Evolutionary conservation across 2,888 invertebrate species (phyloP).

Genomic region (Balanococcus diminutus): DNA sequence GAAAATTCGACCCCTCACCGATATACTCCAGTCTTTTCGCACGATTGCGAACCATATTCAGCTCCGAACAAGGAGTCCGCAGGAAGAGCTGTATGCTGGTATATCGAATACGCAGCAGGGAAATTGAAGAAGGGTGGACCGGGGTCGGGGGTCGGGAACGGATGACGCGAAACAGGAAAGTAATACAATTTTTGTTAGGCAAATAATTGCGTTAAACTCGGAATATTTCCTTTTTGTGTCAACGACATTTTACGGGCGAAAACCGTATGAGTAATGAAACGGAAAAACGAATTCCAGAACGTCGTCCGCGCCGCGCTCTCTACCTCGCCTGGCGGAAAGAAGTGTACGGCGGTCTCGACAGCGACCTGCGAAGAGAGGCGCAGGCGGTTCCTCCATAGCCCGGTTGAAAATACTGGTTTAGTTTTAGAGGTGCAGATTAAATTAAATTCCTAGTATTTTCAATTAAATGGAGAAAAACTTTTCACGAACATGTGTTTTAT

Average conservation of each 20-base stretch:
- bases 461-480: conserved; percentile 50
- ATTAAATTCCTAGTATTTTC: conserved; percentile 53
- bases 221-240: conserved; percentile 40
- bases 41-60: no score
- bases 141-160: not conserved
- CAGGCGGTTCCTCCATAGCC: not conserved
- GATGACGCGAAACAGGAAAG: conserved; percentile 32
- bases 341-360: not conserved
- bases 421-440: conserved; percentile 49
- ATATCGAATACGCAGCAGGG: not conserved
- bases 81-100: not conserved
- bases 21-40: no score
- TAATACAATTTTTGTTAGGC: conserved; percentile 37
- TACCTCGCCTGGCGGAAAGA: not conserved
- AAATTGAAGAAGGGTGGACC: not conserved
- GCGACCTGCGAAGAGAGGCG: not conserved
- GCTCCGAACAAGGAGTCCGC: not conserved
- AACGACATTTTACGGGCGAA: conserved; percentile 42
- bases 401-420: conserved; percentile 44
- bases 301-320: not conserved
- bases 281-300: conserved; percentile 48
- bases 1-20: not conserved
- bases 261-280: conserved; percentile 50
- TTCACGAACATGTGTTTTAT: conserved; percentile 52
- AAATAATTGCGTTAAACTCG: conserved; percentile 31